Base-by-base conservation (phyloP, 2,797 vertebrate genomes). In the Rhabdomys pumilio region DNA sequence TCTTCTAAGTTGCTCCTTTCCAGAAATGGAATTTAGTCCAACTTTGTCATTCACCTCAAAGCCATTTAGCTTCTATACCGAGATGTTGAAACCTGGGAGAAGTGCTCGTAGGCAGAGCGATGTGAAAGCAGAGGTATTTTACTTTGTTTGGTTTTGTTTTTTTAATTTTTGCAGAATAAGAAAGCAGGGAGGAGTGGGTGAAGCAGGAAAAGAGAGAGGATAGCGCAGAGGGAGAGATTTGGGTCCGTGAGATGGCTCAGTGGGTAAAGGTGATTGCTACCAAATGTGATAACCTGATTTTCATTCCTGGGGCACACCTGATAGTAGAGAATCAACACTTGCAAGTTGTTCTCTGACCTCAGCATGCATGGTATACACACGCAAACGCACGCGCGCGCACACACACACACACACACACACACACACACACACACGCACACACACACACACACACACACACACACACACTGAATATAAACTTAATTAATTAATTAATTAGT, bases 161-260 rank as follows among this genome's bases (percentile, higher is more conserved):
- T 72, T 76, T 55, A 84, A 63, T 82, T 83, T 50, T 89, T 75
- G 22, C 61, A 90, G 41, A 20, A 75, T 44, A 20, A 94, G 85
- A 73, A 44, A 80, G 63, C 50, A 91, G 50, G 73, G 61, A 69
- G 12, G 19, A 38, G 47, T 22, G 10, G 3, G 29, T 12, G 14
- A 59, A 53, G 38, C 2, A 41, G 24, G 26, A 81, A 47, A 67
- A 59, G 65, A 59, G 88, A n/a, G 41, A 79, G 22, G 61, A 10
- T 63, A 57, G 10, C 8, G 3, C 72, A 17, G 29, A 76, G 44
- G 3, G 72, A 41, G 55, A 73, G 50, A 41, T 73, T 29, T 44
- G 69, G 53, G 0, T 17, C n/a, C 20, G 53, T 8, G 10, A 22
- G n/a, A 12, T 57, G 85, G 67, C n/a, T 57, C 50, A 29, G 24